Evolutionary conservation across 2,113 vertebrate genomes (phyloP), one percentile per base, ranked within the genome.

Genomic region (Esox niger): DNA sequence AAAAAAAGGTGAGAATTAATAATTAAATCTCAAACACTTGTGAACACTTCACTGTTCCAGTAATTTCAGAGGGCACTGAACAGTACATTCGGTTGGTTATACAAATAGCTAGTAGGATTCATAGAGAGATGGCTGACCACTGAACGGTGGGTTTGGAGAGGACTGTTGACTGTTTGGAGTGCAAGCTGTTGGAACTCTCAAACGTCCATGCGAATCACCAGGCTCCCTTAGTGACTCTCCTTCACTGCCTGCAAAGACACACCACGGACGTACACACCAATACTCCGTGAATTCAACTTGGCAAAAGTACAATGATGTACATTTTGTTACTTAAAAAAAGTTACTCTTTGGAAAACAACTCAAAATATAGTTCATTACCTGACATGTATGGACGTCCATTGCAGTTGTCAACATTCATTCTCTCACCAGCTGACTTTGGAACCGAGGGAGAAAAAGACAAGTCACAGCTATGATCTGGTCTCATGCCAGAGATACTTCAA

Each of bases 371-470:
- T 6, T 8, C 60, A 58, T 31, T 93, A 95, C 96, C 96, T 87
- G 94, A 93, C 86, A 93, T 84, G 82, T 93, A 94, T 72, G 94
- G 91, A 76, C 91, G 90, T 80, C 94, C 95, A 90, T 96, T 96
- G 89, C 92, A 95, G 90, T 97, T 94, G 80, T 96, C 95, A 90
- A 93, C 89, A 86, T 95, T 96, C 96, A 98, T 98, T 89, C 84
- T 95, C 84, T 88, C 90, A 89, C 90, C 83, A 84, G 83, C 87
- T 84, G 79, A 91, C 91, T 94, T 78, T 23, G 91, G 85, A 74
- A 78, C 72, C 82, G 78, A 88, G 79, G 71, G 69, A 4, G 20
- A 31, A 59, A 54, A 58, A 62, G 30, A 66, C 15, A 60, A 49
- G 27, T 20, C 13, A 35, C 31, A 30, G 61, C 2, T 9, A 57